Conservation (phyloP, 2,888 invertebrate genomes). For the Phyllotreta cruciferae region DNA sequence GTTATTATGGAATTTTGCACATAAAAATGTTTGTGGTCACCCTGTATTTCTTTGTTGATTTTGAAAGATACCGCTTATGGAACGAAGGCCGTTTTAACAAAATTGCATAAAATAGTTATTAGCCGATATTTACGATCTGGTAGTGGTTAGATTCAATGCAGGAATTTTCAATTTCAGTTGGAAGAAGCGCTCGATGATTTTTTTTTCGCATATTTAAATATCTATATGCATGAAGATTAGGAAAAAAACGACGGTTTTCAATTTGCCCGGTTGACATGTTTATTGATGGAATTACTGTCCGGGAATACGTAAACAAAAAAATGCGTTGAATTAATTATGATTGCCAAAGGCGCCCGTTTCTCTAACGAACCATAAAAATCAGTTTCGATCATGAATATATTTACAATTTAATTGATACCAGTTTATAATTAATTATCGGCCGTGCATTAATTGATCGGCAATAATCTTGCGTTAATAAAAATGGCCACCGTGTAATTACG, state of each 20-base stretch:
- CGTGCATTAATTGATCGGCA: no score
- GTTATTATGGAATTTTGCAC: no score
- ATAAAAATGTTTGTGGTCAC: no score
- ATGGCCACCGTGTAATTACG: no score
- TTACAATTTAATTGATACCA: slow-evolving; percentile 10
- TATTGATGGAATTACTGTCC: slow-evolving; percentile 26
- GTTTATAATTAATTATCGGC: background rate
- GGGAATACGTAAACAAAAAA: slow-evolving; percentile 20
- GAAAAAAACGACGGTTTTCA: slow-evolving; percentile 23
- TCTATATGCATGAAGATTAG: slow-evolving; percentile 19
- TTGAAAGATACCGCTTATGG: no score
- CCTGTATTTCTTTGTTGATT: no score
- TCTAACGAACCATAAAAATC: slow-evolving; percentile 4
- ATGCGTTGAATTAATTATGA: slow-evolving; percentile 20
- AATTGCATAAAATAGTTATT: slow-evolving; percentile 14
- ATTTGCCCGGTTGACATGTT: slow-evolving; percentile 24
- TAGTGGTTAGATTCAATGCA: slow-evolving; percentile 18
- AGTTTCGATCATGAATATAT: slow-evolving; percentile 16
- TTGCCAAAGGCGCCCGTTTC: slow-evolving; percentile 15
- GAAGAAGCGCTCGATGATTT: slow-evolving; percentile 4
- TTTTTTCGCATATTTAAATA: slow-evolving; percentile 26
- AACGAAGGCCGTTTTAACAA: background rate
- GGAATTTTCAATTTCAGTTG: slow-evolving; percentile 26
- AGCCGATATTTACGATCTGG: slow-evolving; percentile 15
- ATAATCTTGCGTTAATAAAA: no score